Evolutionary conservation across 2,888 invertebrate genomes (phyloP).

Genomic region (Salpingus planirostris): DNA sequence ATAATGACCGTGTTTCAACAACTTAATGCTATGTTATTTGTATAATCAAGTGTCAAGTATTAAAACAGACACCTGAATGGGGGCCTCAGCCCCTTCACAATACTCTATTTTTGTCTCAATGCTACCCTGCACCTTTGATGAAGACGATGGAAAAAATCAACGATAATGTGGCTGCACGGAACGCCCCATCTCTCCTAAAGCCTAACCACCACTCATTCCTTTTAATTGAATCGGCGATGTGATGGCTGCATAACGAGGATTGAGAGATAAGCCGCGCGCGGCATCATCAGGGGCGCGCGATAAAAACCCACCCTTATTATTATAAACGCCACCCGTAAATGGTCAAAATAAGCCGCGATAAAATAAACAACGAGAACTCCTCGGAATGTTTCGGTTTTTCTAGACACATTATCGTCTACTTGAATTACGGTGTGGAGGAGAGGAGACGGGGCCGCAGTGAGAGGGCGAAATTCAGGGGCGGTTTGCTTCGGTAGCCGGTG

Average conservation of each 20-base stretch:
- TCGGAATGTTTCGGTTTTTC: too few relatives aligned
- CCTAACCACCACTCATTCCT: constrained; percentile 37
- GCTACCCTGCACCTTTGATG: constrained; percentile 7
- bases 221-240: constrained; percentile 34
- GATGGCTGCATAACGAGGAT: constrained; percentile 23
- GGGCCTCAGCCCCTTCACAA: constrained; percentile 21
- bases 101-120: constrained; percentile 28
- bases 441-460: too few relatives aligned
- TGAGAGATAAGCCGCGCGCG: constrained; percentile 20
- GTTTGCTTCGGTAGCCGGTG: constrained; percentile 23
- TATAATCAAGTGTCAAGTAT: constrained; percentile 32
- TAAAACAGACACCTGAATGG: constrained; percentile 32
- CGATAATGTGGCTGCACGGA: constrained; percentile 23
- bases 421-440: too few relatives aligned
- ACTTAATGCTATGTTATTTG: constrained; percentile 32
- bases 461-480: too few relatives aligned
- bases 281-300: too few relatives aligned
- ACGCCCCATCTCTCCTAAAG: constrained; percentile 36
- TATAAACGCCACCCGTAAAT: constrained; percentile 16
- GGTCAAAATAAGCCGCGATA: too few relatives aligned
- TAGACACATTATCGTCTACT: too few relatives aligned
- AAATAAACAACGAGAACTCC: too few relatives aligned
- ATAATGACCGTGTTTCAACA: constrained; percentile 22
- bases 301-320: constrained; percentile 19
- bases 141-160: constrained; percentile 31